phyloP scores from a whole-genome alignment of 1,140 invertebrate species.

The Chelonus insularis region DNA sequence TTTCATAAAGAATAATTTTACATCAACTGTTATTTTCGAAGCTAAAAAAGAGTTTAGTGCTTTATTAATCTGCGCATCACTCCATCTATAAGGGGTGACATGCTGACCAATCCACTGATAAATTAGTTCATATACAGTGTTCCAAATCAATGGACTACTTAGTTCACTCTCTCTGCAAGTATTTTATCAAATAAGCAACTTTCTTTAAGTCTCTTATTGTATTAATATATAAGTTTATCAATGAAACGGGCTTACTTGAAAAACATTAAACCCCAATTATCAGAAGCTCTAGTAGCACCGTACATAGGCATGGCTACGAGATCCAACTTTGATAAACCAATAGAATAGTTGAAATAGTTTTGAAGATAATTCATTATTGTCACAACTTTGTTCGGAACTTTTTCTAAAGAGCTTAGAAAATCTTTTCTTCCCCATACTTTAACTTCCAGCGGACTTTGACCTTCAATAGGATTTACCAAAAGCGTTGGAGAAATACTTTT shows the following conservation, averaged over 20 bases:
- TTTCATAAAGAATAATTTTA: no score
- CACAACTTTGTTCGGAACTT: conserved; percentile 66
- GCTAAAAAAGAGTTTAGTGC: conserved; percentile 75
- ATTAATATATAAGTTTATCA: no score
- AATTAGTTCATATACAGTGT: conserved; percentile 68
- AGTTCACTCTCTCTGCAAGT: conserved; percentile 76
- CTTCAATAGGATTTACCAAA: conserved; percentile 44
- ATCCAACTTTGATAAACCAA: conserved; percentile 77
- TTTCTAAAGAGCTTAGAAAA: conserved; percentile 65
- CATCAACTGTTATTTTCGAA: conserved; percentile 67
- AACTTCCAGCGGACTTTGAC: conserved; percentile 51
- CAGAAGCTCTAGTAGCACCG: conserved; percentile 67
- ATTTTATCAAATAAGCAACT: no score
- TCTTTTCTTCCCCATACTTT: conserved; percentile 76
- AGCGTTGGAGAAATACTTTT: conserved; percentile 46
- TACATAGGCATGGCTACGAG: conserved; percentile 84
- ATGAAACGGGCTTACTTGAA: conserved; percentile 68
- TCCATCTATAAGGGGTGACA: conserved; percentile 73
- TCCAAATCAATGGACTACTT: conserved; percentile 62
- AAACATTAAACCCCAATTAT: conserved; percentile 76
- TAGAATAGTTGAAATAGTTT: conserved; percentile 70
- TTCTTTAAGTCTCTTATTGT: no score
- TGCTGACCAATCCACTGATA: conserved; percentile 78
- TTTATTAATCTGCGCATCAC: conserved; percentile 71
- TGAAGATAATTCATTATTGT: conserved; percentile 69